Base-by-base conservation (phyloP, 2,113 vertebrate species). In the Galbula dea region DNA sequence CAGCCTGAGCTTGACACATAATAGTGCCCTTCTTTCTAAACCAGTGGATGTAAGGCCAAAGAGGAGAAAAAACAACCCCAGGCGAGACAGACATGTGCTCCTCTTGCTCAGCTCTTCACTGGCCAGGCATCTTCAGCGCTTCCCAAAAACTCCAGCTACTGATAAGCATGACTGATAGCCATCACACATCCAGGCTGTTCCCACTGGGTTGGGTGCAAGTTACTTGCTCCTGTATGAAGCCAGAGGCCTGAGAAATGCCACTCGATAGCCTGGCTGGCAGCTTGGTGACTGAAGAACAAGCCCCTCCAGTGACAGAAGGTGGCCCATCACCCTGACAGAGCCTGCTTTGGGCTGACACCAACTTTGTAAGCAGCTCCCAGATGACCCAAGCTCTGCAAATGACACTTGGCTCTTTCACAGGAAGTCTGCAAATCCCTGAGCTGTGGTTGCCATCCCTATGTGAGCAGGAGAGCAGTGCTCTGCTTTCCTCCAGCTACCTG, bases 191-290 rank as follows among this genome's bases (percentile, higher is more conserved):
- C 3, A 2, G 16, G 48, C 58, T n/a, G n/a, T 6, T 39, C 78
- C 75, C 61, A 18, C 34, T 19, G 1, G 1, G 41, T 2, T 27
- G 67, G 41, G 21, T 15, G 11, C 41, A 29, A 27, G 29, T 29
- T 21, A 29, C 23, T 11, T 8, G 48, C 18, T 55, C 1, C 0
- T 3, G 14, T 6, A 2, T 12, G 21, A 52, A 32, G 7, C 2
- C 71, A 41, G 3, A 48, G 52, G 10, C 43, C 74, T 65, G 62
- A 52, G 72, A 63, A 49, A 8, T 3, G 4, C 22, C 36, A 4
- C 26, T 4, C 5, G 1, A 27, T 2, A 41, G 8, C 34, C 82
- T 26, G 58, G 49, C 10, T 0, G 11, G 37, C 48, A 46, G 4
- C 59, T 37, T 24, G 13, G 15, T 20, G 32, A 37, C 11, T 14